Conservation (phyloP, 2,113 vertebrate genomes). For the Actinemys pallida region DNA sequence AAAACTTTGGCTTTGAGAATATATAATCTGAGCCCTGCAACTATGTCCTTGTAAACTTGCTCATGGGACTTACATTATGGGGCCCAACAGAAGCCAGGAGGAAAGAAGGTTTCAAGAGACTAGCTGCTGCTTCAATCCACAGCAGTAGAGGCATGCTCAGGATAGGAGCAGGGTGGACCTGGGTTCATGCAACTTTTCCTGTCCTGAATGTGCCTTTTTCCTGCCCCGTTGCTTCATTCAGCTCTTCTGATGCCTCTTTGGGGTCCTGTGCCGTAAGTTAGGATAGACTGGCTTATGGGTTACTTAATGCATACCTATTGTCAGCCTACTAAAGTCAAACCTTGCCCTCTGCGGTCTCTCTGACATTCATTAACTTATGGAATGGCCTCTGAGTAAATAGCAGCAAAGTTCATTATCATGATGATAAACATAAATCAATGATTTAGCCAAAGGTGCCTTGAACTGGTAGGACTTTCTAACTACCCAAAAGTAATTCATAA, state of each 20-base stretch:
- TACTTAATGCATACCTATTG: neutral
- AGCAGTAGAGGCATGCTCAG: neutral
- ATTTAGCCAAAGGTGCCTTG: neutral
- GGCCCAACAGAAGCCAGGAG: neutral
- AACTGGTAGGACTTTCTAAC: neutral
- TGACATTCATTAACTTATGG: neutral
- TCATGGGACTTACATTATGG: neutral
- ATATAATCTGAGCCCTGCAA: neutral
- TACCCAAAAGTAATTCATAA: neutral
- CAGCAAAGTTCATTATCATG: neutral
- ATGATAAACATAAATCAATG: neutral
- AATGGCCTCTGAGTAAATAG: neutral
- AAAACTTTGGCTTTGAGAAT: neutral
- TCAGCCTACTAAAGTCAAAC: neutral
- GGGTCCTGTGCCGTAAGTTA: neutral
- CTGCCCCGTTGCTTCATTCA: neutral
- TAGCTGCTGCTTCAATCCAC: neutral
- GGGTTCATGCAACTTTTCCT: neutral
- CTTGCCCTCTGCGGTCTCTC: neutral
- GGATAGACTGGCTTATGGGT: neutral
- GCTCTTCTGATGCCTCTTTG: fast-evolving
- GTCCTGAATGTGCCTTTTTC: too few species aligned
- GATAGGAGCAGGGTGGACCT: neutral
- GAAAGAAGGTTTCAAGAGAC: neutral
- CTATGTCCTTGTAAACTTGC: neutral